These are phyloP conservation scores for Chamaetylas fuelleborni DNA, from an alignment of 2,113 vertebrate genomes.

Conservation along the genomic window DNA sequence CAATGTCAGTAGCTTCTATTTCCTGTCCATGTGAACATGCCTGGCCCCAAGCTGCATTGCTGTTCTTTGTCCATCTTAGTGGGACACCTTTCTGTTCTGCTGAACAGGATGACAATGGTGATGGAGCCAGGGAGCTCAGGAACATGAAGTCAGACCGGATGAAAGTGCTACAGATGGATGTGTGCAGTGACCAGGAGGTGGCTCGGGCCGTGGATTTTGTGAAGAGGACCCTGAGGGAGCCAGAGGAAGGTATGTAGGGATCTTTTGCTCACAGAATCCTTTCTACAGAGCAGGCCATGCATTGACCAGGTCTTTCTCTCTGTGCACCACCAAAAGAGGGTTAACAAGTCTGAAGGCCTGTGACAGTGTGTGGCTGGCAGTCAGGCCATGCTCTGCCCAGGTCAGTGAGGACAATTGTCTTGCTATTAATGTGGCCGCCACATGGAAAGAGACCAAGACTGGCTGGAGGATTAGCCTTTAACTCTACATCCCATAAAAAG, in stretches of 20 bases:
- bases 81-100: background rate
- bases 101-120: conserved; percentile 75
- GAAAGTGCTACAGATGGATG: conserved; percentile 86
- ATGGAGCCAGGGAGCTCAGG: conserved; percentile 76
- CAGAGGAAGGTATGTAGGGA: conserved; percentile 70
- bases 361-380: background rate
- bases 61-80: background rate
- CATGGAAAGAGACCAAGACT: background rate
- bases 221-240: conserved; percentile 69
- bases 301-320: background rate
- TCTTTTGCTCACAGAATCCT: background rate
- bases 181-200: conserved; percentile 85
- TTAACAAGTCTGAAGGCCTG: background rate
- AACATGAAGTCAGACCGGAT: conserved; percentile 78
- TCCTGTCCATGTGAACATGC: background rate
- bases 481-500: background rate
- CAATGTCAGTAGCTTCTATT: background rate
- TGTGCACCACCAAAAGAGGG: background rate
- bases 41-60: background rate
- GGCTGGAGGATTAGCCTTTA: background rate
- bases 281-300: background rate
- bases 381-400: background rate
- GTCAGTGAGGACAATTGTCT: background rate
- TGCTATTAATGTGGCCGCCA: background rate
- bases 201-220: conserved; percentile 74